Evolutionary conservation across 2,797 vertebrate genomes (phyloP), one percentile per base, ranked within the genome.

Genomic region (Pseudochromis fuscus): DNA sequence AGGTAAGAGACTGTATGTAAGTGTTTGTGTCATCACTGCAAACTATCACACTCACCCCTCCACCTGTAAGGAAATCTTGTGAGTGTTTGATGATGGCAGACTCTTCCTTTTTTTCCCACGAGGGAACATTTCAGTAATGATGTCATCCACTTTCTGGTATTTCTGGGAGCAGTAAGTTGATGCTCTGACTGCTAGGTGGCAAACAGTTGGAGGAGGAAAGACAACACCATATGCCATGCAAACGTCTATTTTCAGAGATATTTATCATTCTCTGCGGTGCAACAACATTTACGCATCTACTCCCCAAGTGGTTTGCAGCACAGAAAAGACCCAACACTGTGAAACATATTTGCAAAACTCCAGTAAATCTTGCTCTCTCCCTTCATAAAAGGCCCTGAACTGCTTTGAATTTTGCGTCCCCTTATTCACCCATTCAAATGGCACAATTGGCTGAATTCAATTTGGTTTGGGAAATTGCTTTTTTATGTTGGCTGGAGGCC

Each of bases 1-100:
- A 94, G 94, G 94, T 95, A 86, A 90, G 77, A 69, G 5, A 9
- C 11, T 7, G n/a, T 28, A 38, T 37, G 0, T 57, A 11, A 31
- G 21, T 38, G 10, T 6, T 7, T 24, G 25, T 62, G 50, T 24
- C 60, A 25, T 38, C 4, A 15, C 6, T 52, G 40, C 6, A 1
- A 49, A 62, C 23, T 42, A 19, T 4, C 8, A 19, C 9, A 46
- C n/a, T 4, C 4, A 48, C 10, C 13, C 15, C 7, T 50, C 3
- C 7, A 3, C 4, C 13, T 25, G 18, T 13, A n/a, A 16, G 4
- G 21, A 55, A 30, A 38, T 31, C 2, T 6, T 10, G 31, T 16
- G 3, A 6, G 15, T 24, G 24, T n/a, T n/a, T n/a, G 15, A 37
- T 38, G 45, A 18, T 23, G 49, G 7, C 2, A 9, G 15, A 40